Evolutionary conservation across 2,888 invertebrate genomes (phyloP).

Genomic region (Silvanus unidentatus): DNA sequence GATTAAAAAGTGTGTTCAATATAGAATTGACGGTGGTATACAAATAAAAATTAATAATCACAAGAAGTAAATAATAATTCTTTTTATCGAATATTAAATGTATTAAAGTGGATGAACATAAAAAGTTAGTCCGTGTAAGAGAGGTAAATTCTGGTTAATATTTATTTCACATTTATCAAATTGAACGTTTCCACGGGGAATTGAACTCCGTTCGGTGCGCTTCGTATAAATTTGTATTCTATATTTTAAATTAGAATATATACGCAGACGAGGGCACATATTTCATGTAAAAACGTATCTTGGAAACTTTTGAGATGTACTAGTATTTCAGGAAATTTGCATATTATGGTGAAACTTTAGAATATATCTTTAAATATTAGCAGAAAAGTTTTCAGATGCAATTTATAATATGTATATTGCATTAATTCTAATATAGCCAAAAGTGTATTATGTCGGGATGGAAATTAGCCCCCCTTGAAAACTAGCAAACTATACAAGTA

Average conservation of each 20-base stretch:
- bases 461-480: conserved; percentile 27
- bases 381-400: conserved; percentile 25
- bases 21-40: not conserved
- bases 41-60: conserved; percentile 25
- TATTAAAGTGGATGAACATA: conserved; percentile 26
- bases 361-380: conserved; percentile 36
- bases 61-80: conserved; percentile 23
- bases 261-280: conserved; percentile 45
- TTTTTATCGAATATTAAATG: conserved; percentile 30
- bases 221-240: conserved; percentile 48
- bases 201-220: conserved; percentile 40
- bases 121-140: conserved; percentile 22
- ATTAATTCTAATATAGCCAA: conserved; percentile 21
- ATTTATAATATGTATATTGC: conserved; percentile 21
- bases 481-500: conserved; percentile 23
- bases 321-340: conserved; percentile 41
- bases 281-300: conserved; percentile 47
- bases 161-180: conserved; percentile 48
- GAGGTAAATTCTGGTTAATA: conserved; percentile 44
- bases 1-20: conserved; percentile 12
- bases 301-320: conserved; percentile 42
- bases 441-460: conserved; percentile 10
- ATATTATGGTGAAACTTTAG: conserved; percentile 44
- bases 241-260: conserved; percentile 50
- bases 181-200: conserved; percentile 45